phyloP scores from a whole-genome alignment of 2,888 invertebrate species.

The Mythimna ferrago region DNA sequence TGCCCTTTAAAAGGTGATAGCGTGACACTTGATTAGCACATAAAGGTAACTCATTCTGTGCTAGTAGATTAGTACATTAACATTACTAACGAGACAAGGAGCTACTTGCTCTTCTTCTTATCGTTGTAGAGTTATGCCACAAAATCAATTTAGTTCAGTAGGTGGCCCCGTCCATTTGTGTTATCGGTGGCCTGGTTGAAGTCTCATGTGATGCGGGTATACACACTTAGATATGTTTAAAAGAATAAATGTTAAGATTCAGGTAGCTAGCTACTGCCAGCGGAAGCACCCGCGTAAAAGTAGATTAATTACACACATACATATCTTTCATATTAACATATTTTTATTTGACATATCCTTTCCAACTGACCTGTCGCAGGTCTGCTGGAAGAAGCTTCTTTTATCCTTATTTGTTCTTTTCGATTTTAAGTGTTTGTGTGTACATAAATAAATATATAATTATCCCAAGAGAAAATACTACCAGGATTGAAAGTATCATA shows the following conservation, averaged over 20 bases:
- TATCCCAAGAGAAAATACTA: no score
- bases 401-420: no score
- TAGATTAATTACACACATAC: no score
- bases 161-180: constrained; percentile 15
- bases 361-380: no score
- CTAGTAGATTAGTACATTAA: background rate
- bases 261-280: background rate
- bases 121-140: constrained; percentile 1
- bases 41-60: background rate
- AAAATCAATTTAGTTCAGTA: constrained; percentile 22
- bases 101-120: constrained; percentile 10
- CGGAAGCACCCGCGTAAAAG: no score
- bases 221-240: background rate
- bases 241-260: background rate
- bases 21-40: no score
- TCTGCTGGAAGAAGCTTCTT: no score
- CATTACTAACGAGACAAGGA: background rate
- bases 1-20: background rate
- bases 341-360: no score
- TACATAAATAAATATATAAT: no score
- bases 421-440: no score
- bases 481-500: no score
- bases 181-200: constrained; percentile 16
- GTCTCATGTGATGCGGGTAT: constrained; percentile 11
- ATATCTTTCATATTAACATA: no score